Percentiles rank a stretch among this genome's conserved stretches.
Conservation (phyloP, 2,888 invertebrate species). For the Lottia scabra region DNA sequence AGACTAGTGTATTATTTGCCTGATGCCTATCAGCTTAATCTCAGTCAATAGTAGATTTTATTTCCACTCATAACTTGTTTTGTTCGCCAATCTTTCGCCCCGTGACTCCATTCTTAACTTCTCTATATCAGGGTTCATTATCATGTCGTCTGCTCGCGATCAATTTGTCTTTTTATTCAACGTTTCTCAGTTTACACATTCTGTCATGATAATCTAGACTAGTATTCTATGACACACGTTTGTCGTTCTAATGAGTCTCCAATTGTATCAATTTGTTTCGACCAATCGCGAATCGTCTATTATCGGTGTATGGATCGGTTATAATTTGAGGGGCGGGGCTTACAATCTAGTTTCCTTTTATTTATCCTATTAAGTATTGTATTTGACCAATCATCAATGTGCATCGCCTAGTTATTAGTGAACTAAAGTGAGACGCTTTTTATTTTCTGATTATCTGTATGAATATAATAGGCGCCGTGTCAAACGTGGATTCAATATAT, state of each 20-base stretch:
- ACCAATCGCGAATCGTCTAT: constrained; percentile 29
- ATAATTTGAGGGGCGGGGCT: constrained; percentile 39
- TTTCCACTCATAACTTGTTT: constrained; percentile 5
- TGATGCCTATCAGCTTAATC: constrained; percentile 21
- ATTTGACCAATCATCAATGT: constrained; percentile 37
- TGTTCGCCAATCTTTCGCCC: neutral
- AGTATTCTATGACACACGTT: neutral
- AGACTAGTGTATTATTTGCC: neutral
- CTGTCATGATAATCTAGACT: neutral
- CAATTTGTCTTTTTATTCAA: neutral
- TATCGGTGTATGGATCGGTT: constrained; percentile 31
- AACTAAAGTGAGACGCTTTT: constrained; percentile 37
- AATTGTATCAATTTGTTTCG: constrained; percentile 21
- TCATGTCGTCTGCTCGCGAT: neutral
- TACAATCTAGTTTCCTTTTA: constrained; percentile 21
- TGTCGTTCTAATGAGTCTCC: neutral
- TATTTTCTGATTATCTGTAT: constrained; percentile 39
- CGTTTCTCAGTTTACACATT: neutral
- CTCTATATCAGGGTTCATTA: neutral
- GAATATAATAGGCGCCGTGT: constrained; percentile 24
- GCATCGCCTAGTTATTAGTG: constrained; percentile 34
- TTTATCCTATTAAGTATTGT: constrained; percentile 37
- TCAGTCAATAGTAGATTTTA: constrained; percentile 9
- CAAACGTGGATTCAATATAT: neutral
- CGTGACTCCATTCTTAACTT: neutral